phyloP scores from a whole-genome alignment of 1,140 invertebrate species.

The Mylabris phalerata region DNA sequence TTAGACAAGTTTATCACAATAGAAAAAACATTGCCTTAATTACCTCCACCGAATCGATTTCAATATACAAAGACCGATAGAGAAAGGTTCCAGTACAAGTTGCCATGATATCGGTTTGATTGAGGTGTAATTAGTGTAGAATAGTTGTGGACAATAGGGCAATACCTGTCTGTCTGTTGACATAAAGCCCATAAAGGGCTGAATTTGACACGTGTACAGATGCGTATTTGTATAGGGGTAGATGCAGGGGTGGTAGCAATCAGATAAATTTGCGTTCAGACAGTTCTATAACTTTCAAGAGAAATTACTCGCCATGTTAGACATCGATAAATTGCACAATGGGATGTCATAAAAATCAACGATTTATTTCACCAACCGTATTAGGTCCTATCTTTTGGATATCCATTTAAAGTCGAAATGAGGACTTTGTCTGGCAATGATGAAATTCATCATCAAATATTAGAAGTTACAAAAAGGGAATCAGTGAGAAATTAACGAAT shows the following conservation, averaged over 20 bases:
- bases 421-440: no score
- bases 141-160: slow-evolving; percentile 6
- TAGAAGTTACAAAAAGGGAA: no score
- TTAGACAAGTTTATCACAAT: no score
- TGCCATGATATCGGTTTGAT: slow-evolving; percentile 10
- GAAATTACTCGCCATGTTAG: slow-evolving; percentile 8
- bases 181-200: slow-evolving; percentile 5
- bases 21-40: no score
- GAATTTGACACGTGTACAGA: slow-evolving; percentile 7
- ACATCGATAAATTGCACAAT: slow-evolving; percentile 5
- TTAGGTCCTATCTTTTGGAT: no score
- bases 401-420: no score
- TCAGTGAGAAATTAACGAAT: no score
- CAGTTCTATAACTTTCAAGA: slow-evolving; percentile 3
- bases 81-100: no score
- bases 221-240: background rate
- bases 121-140: slow-evolving; percentile 14
- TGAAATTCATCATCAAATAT: no score
- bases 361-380: background rate
- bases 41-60: no score
- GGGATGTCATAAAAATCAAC: slow-evolving; percentile 3
- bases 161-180: background rate
- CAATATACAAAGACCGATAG: no score
- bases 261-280: slow-evolving; percentile 11
- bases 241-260: slow-evolving; percentile 9